Base-by-base conservation (phyloP, 2,888 invertebrate genomes). In the Drosophila monieri region DNA sequence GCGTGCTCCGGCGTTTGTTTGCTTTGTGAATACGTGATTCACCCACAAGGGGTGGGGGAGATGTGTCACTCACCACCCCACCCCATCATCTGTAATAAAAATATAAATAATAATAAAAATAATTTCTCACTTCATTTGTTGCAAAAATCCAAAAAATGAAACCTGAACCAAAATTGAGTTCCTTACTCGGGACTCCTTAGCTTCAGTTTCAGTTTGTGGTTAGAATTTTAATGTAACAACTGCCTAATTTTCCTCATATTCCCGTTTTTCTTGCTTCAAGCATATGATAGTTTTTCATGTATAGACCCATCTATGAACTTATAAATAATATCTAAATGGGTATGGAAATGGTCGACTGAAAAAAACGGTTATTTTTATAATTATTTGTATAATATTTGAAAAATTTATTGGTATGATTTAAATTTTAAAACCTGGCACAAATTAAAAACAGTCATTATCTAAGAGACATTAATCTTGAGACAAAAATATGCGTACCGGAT, bases 21-120 rank as follows among this genome's bases (percentile, higher is more conserved):
- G 88, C 83, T 80, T 85, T 85, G 74, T 85, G 88, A 85, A 88
- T 85, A 88, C 84, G 85, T 88, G 88, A 85, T 88, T 78, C 60
- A 73, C 68, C 64, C 68, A 60, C 25, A 41, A 10, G 51, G 32
- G 32, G 8, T n/a, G 37, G 18, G 39, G 18, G 6, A 14, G 61
- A 23, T 18, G 32, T 12, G 30, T 23, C 23, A 43, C 12, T 41
- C 41, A n/a, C 14, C 39, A 41, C 56, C 54, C 67, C 52, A 60
- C 44, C 54, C 67, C 52, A 60, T 43, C 64, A 61, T 70, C 61
- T 58, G 64, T 67, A 77, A 79, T 77, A 75, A 68, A 60, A 74
- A 76, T 69, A 85, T 78, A 69, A 78, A 76, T 67, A 78, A 79
- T 74, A 72, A 81, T 73, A 68, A 77, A 77, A 80, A 86, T 76